Conservation (phyloP, 2,797 vertebrate species). For the Leptoclinus maculatus region DNA sequence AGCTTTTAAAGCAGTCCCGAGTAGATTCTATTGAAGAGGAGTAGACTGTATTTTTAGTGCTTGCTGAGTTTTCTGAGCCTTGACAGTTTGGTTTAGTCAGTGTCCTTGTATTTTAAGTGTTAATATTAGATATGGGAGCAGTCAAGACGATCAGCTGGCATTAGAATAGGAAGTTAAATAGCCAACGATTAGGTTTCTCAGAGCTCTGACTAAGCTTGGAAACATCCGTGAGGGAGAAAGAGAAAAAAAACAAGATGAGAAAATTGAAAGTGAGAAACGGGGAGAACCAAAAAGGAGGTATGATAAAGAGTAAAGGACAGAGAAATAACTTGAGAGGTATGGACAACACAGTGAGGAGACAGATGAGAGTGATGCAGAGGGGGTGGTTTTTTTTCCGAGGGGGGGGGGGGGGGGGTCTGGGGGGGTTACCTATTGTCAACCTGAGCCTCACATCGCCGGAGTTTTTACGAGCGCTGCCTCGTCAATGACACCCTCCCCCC, state of each 20-base stretch:
- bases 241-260: slow-evolving; percentile 48
- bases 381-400: slow-evolving; percentile 29
- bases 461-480: slow-evolving; percentile 72
- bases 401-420: not conserved
- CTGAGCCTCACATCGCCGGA: slow-evolving; percentile 77
- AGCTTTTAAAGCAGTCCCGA: slow-evolving; percentile 65
- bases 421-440: slow-evolving; percentile 82
- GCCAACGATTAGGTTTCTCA: slow-evolving; percentile 31
- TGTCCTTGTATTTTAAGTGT: slow-evolving; percentile 19
- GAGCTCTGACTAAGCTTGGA: slow-evolving; percentile 50
- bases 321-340: slow-evolving; percentile 50
- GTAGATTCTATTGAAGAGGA: slow-evolving; percentile 52
- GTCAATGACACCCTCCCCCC: slow-evolving; percentile 69
- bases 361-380: slow-evolving; percentile 64
- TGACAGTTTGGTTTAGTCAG: slow-evolving; percentile 29
- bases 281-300: slow-evolving; percentile 44
- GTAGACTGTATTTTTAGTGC: slow-evolving; percentile 58
- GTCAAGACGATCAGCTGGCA: slow-evolving; percentile 36
- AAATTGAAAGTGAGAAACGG: slow-evolving; percentile 31
- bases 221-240: slow-evolving; percentile 32
- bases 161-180: slow-evolving; percentile 27
- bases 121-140: slow-evolving; percentile 36
- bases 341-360: slow-evolving; percentile 62
- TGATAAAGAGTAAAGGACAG: slow-evolving; percentile 49
- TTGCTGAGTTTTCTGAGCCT: slow-evolving; percentile 46